Conservation (phyloP, 2,888 invertebrate genomes). For the Pediacus dermestoides region DNA sequence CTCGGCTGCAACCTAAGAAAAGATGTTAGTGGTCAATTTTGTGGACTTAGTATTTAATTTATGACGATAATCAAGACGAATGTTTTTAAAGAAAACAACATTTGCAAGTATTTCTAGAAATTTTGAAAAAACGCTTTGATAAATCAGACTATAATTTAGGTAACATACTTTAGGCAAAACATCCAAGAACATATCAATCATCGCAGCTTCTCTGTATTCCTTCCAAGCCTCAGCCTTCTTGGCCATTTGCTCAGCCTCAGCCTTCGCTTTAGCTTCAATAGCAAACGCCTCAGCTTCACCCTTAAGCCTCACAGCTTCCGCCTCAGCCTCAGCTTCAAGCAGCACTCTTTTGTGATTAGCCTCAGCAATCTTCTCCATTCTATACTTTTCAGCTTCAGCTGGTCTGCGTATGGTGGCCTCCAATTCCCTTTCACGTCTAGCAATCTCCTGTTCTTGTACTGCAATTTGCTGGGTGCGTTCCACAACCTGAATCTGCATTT, state of each 20-base stretch:
- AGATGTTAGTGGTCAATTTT: conserved; percentile 6
- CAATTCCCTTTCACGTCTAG: conserved; percentile 84
- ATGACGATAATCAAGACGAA: conserved; percentile 2
- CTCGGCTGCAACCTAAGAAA: conserved; percentile 84
- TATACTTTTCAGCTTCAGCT: conserved; percentile 91
- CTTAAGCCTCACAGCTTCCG: conserved; percentile 80
- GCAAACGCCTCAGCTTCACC: conserved; percentile 92
- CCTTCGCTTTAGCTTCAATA: conserved; percentile 89
- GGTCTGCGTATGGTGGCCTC: conserved; percentile 92
- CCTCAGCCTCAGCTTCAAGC: conserved; percentile 94
- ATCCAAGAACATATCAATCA: conserved; percentile 95
- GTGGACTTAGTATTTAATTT: no score
- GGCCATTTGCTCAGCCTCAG: conserved; percentile 95
- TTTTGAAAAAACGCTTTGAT: conserved; percentile 5
- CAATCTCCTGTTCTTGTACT: conserved; percentile 95
- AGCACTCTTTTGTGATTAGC: conserved; percentile 83
- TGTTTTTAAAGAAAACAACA: no score
- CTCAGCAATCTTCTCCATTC: conserved; percentile 89
- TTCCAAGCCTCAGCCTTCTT: conserved; percentile 97
- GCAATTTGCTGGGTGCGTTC: conserved; percentile 75
- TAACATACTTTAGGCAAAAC: conserved; percentile 84
- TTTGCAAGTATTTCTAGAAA: conserved; percentile 9
- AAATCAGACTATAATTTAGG: conserved; percentile 1
- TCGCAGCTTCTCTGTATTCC: conserved; percentile 92
- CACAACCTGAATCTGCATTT: conserved; percentile 83